These are phyloP conservation scores for Lutjanus campechanus DNA, from an alignment of 2,797 vertebrate genomes.

Conservation along the genomic window DNA sequence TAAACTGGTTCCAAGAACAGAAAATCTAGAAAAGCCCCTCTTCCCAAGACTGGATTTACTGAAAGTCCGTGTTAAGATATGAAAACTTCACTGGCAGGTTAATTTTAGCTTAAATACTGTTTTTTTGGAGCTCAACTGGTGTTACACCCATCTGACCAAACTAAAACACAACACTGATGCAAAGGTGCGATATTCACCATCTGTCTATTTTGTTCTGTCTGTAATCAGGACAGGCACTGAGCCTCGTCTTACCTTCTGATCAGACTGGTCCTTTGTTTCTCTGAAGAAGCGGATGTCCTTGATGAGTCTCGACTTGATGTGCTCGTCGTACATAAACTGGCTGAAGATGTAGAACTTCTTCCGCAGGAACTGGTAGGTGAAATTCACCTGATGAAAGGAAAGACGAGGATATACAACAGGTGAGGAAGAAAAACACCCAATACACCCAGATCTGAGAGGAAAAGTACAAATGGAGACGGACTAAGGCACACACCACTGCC, in stretches of 20 bases:
- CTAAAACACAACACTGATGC: too few relatives aligned
- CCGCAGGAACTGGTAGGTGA: constrained; percentile 98
- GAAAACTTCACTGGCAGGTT: not conserved
- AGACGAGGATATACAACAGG: not conserved
- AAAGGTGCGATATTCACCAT: not conserved
- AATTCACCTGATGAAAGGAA: constrained; percentile 90
- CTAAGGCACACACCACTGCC: not conserved
- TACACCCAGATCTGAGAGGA: accelerated
- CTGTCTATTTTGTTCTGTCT: not conserved
- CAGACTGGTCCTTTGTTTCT: constrained; percentile 97
- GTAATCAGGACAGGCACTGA: not conserved
- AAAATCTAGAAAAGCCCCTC: not conserved
- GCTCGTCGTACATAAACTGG: constrained; percentile 99
- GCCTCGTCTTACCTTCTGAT: constrained; percentile 91
- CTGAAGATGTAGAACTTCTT: constrained; percentile 99
- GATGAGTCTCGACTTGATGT: constrained; percentile 98
- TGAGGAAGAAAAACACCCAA: not conserved
- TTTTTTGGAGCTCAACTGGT: not conserved
- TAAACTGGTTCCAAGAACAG: constrained; percentile 17
- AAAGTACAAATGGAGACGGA: not conserved
- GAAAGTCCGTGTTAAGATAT: not conserved
- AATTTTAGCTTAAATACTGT: not conserved
- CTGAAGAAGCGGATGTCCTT: constrained; percentile 99
- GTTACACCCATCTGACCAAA: not conserved
- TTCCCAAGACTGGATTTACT: not conserved